Percentiles rank a stretch among this genome's conserved stretches.
phyloP scores from a whole-genome alignment of 2,797 vertebrate species.

The Malurus splendens region DNA sequence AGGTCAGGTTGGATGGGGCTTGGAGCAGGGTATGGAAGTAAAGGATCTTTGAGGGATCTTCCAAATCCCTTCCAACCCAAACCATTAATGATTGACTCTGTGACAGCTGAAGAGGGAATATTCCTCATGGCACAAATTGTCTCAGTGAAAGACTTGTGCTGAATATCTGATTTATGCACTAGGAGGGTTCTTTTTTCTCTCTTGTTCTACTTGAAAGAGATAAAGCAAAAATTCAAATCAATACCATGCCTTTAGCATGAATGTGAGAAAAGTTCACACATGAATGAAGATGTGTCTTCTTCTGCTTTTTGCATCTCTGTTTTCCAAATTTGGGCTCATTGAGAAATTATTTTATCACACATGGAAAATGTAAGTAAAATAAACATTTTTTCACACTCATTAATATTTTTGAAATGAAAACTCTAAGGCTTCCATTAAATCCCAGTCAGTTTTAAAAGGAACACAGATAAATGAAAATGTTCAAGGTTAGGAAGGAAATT shows the following conservation, averaged over 20 bases:
- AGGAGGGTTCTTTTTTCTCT: neutral
- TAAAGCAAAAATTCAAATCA: neutral
- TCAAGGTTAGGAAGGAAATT: neutral
- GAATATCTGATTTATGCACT: neutral
- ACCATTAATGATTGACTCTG: neutral
- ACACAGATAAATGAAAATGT: neutral
- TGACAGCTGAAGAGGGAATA: neutral
- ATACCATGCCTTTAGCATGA: fast-evolving
- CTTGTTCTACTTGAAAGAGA: neutral
- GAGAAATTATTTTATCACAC: neutral
- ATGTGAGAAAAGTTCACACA: neutral
- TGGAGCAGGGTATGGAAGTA: neutral
- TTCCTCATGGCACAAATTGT: neutral
- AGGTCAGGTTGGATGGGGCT: fast-evolving
- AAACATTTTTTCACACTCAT: neutral
- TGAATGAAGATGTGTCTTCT: neutral
- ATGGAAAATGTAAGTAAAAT: neutral
- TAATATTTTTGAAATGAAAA: neutral
- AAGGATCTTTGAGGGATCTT: neutral
- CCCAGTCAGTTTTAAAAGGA: neutral
- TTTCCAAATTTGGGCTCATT: neutral
- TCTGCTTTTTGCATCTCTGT: neutral
- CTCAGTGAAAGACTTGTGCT: neutral
- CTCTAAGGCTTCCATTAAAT: neutral
- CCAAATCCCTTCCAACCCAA: neutral